Evolutionary conservation across 2,888 invertebrate genomes (phyloP), one percentile per base, ranked within the genome.

Genomic region (Sabatieria punctata): DNA sequence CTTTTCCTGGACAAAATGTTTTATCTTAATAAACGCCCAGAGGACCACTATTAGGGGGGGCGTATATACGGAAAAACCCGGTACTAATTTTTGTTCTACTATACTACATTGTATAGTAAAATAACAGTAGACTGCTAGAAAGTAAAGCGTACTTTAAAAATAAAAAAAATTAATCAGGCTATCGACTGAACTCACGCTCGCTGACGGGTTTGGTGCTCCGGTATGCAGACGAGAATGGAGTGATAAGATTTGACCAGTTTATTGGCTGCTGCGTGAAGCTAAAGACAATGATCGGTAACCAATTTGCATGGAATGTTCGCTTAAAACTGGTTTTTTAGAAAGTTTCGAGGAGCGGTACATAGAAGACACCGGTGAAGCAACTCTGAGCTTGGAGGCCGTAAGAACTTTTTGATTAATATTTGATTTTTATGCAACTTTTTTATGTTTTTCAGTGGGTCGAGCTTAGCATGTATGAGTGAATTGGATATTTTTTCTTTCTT

Each of bases 241-340:
- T 78, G 67, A 79, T 93, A 51, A 76, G 79, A 54, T 91, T 93
- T n/a, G n/a, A n/a, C n/a, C n/a, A n/a, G n/a, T n/a, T n/a, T n/a
- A n/a, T n/a, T n/a, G n/a, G n/a, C n/a, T n/a, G n/a, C n/a, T n/a
- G n/a, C n/a, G n/a, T n/a, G n/a, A n/a, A n/a, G n/a, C n/a, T n/a
- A n/a, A n/a, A 85, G 73, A 80, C 83, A 45, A 88, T 88, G 82
- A 85, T 93, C 64, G 85, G 89, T 88, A 70, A 75, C n/a, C n/a
- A n/a, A n/a, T n/a, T n/a, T n/a, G 27, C 37, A 25, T n/a, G 39
- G 33, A 51, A 57, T 57, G 21, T 21, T 39, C 6, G 36, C 46
- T 52, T 47, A 54, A 55, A 57, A 72, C 71, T 48, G 51, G 47
- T 50, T 25, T 67, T 65, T 19, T 74, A 88, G 88, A 85, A 69